A percentile compares a stretch with the other conserved stretches of the same genome.
phyloP scores from a whole-genome alignment of 2,797 vertebrate genomes.

The Sylvilagus floridanus region DNA sequence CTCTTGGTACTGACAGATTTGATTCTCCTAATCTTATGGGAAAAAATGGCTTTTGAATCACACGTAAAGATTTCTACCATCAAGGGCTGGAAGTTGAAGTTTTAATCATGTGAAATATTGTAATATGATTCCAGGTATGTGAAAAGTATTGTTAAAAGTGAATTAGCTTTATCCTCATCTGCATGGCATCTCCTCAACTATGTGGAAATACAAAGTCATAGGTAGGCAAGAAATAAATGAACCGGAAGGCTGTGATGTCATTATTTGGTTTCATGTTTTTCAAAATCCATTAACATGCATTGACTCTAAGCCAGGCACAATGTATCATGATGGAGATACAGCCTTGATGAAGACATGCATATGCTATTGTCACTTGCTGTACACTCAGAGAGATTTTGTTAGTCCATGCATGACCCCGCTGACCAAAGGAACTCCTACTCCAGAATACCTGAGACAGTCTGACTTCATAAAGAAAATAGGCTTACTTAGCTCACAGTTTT shows the following conservation, averaged over 20 bases:
- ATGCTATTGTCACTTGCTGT: background rate
- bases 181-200: too few relatives aligned
- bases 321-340: background rate
- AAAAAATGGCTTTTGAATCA: background rate
- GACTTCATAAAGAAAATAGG: too few relatives aligned
- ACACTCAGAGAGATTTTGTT: too few relatives aligned
- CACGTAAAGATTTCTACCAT: background rate
- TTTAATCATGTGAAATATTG: background rate
- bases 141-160: background rate
- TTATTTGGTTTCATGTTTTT: background rate
- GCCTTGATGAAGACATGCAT: too few relatives aligned
- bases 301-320: background rate
- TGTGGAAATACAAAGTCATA: background rate
- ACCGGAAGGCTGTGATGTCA: background rate
- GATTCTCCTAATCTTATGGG: background rate
- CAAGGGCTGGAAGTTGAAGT: background rate
- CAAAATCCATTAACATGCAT: background rate
- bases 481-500: too few relatives aligned
- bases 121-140: background rate
- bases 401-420: too few relatives aligned
- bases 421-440: too few relatives aligned
- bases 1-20: too few relatives aligned
- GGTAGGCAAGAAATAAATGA: background rate
- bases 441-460: too few relatives aligned
- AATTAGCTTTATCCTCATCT: background rate